Evolutionary conservation across 2,113 vertebrate species (phyloP), one percentile per base, ranked within the genome.

Genomic region (Malurus melanocephalus): DNA sequence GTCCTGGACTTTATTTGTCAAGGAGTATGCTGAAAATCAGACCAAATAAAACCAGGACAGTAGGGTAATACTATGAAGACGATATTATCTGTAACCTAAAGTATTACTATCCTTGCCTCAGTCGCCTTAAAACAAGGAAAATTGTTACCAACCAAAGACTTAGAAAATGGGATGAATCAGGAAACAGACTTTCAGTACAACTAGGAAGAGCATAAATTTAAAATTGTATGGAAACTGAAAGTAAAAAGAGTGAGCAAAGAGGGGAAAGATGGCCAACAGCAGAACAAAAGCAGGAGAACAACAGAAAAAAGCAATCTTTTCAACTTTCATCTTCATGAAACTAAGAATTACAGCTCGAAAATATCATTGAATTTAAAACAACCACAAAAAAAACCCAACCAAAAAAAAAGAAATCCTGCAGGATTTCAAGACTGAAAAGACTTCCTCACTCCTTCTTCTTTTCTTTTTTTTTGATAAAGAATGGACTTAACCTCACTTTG

Each of bases 361-460:
- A 57, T 11, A 16, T 32, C 17, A 87, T 27, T 27, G 75, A 45
- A 78, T 59, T 46, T 16, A 55, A 55, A 65, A 13, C 14, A 74
- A 53, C 15, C 52, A 65, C 30, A 64, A 62, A 71, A 56, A 35
- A 62, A 61, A 46, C 43, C 43, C 24, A 51, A 80, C 32, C 18
- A 51, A 57, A 14, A 82, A 38, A 30, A 16, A 24, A 68, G 13
- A 51, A 48, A 0, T 7, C 30, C 10, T 43, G 27, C 19, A 53
- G n/a, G 11, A 64, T 76, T 93, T 77, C 16, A 86, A 83, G 55
- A 49, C 20, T 66, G 38, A 88, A 83, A 85, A 16, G 6, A 73
- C 19, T 14, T 35, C 0, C 3, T 8, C 4, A 6, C 7, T 42
- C 42, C 28, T 56, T 26, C 19, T 73, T 5, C 0, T 56, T 53